Evolutionary conservation across 2,113 vertebrate species (phyloP).

Genomic region (Calypte anna): DNA sequence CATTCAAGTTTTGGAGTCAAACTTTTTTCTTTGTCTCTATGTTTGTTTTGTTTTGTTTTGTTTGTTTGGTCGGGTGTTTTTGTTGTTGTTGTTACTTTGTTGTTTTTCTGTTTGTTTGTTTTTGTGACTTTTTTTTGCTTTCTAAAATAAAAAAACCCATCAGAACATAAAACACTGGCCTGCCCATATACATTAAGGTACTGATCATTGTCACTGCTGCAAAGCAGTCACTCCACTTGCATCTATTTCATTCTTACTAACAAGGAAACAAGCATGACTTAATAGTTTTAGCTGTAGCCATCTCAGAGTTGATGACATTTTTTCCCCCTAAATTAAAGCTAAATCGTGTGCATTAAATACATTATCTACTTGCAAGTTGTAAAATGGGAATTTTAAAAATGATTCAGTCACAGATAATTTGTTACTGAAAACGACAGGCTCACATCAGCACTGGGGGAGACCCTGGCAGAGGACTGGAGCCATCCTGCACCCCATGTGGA

Average conservation of each 20-base stretch:
- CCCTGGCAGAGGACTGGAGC: accelerated
- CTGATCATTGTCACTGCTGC: not conserved
- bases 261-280: not conserved
- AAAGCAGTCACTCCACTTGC: not conserved
- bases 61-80: no score
- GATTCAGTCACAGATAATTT: not conserved
- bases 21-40: not conserved
- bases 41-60: no score
- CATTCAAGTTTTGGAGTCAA: not conserved
- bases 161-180: not conserved
- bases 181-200: not conserved
- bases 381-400: constrained; percentile 17
- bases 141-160: not conserved
- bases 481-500: accelerated
- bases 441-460: not conserved
- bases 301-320: not conserved
- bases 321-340: not conserved
- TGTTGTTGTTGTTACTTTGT: no score
- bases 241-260: not conserved
- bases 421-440: not conserved
- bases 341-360: not conserved
- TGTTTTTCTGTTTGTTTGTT: no score
- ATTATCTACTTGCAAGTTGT: not conserved
- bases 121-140: not conserved
- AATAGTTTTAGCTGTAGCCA: not conserved